Conservation (phyloP, 2,113 vertebrate genomes). For the Pterocles gutturalis region DNA sequence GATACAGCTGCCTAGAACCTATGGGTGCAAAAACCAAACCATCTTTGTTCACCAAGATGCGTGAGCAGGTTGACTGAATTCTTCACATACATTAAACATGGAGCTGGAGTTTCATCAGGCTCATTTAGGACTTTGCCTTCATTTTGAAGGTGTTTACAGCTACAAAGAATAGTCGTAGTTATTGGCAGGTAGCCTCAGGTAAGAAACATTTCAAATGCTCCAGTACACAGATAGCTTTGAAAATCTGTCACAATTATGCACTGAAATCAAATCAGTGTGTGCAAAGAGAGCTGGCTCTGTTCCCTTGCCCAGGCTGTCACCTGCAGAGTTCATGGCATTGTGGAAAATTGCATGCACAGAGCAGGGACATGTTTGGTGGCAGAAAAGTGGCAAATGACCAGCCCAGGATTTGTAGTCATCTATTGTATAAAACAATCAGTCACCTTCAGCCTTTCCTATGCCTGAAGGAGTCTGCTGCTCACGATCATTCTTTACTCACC, state of each 20-base stretch:
- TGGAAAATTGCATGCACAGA: not conserved
- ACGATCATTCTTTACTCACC: not conserved
- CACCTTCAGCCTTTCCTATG: not conserved
- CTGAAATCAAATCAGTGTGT: not conserved
- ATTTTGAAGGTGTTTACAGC: conserved; percentile 28
- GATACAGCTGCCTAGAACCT: not conserved
- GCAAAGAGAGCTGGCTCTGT: conserved; percentile 16
- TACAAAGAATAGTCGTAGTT: conserved; percentile 5
- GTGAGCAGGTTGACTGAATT: not conserved
- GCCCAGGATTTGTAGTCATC: not conserved
- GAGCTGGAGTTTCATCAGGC: not conserved
- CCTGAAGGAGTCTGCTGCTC: not conserved
- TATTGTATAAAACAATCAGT: not conserved
- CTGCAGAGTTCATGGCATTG: conserved; percentile 8
- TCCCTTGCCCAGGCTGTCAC: conserved; percentile 3
- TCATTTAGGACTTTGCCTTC: conserved; percentile 18
- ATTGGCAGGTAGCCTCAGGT: conserved; percentile 39
- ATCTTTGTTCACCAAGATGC: not conserved
- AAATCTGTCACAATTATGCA: not conserved
- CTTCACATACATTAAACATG: not conserved
- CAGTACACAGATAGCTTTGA: not conserved
- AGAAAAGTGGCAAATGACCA: not conserved
- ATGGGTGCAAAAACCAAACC: not conserved
- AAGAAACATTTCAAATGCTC: conserved; percentile 49
- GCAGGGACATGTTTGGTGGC: not conserved